Conservation (phyloP, 2,113 vertebrate genomes). For the Lepus europaeus region DNA sequence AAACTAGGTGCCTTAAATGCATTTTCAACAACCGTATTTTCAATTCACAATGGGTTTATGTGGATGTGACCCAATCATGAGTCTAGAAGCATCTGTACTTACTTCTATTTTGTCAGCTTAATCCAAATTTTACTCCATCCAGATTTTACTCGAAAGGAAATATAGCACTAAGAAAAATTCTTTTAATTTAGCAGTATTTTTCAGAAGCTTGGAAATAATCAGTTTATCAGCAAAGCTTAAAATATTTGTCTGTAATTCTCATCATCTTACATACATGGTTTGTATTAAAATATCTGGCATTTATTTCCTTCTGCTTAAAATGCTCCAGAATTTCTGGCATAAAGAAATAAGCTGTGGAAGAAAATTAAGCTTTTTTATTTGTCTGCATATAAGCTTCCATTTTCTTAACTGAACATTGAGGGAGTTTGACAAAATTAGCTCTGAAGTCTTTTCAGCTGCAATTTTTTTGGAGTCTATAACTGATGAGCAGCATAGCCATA, state of each 20-base stretch:
- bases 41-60: not conserved
- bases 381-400: not conserved
- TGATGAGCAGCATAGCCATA: not conserved
- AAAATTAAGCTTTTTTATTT: not conserved
- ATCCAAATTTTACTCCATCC: slow-evolving; percentile 39
- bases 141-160: slow-evolving; percentile 44
- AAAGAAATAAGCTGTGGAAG: not conserved
- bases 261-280: not conserved
- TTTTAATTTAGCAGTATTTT: not conserved
- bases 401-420: not conserved
- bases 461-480: not conserved
- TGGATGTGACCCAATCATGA: not conserved
- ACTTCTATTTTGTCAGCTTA: not conserved
- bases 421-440: not conserved
- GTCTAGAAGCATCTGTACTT: not conserved
- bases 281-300: not conserved
- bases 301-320: not conserved
- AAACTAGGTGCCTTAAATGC: not conserved
- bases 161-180: slow-evolving; percentile 3
- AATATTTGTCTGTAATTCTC: slow-evolving; percentile 35
- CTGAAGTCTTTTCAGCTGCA: not conserved
- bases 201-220: slow-evolving; percentile 6
- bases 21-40: not conserved
- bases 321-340: slow-evolving; percentile 20
- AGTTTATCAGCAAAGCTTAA: slow-evolving; percentile 2